Conservation (phyloP, 2,113 vertebrate species). For the Corythoichthys haematopterus region DNA sequence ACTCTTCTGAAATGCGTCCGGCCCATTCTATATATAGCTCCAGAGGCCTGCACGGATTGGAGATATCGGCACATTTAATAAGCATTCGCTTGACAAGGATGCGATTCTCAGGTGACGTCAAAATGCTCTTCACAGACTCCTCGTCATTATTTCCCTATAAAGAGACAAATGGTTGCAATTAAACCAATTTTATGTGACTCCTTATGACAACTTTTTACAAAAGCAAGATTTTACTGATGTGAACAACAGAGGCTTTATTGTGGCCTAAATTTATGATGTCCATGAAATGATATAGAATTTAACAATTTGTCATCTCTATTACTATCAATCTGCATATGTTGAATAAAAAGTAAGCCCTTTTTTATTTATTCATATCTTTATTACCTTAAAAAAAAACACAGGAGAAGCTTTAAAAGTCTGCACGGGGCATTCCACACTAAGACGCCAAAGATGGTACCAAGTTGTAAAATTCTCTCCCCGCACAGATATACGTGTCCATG, state of each 20-base stretch:
- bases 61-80: constrained; percentile 96
- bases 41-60: constrained; percentile 88
- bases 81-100: constrained; percentile 94
- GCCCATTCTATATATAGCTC: constrained; percentile 95
- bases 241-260: background rate
- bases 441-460: constrained; percentile 64
- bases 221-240: background rate
- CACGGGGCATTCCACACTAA: constrained; percentile 62
- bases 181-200: constrained; percentile 2
- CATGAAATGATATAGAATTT: background rate
- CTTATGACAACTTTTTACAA: background rate
- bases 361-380: constrained; percentile 17
- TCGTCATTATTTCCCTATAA: constrained; percentile 72
- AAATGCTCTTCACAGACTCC: constrained; percentile 78
- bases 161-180: constrained; percentile 11
- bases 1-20: constrained; percentile 94
- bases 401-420: constrained; percentile 57
- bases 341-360: background rate
- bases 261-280: background rate
- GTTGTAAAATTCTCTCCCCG: constrained; percentile 65
- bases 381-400: constrained; percentile 44
- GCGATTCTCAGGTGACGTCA: constrained; percentile 87
- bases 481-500: constrained; percentile 41
- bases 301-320: background rate
- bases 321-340: background rate